Evolutionary conservation across 2,113 vertebrate species (phyloP).

Genomic region (Nothocercus nigrocapillus): DNA sequence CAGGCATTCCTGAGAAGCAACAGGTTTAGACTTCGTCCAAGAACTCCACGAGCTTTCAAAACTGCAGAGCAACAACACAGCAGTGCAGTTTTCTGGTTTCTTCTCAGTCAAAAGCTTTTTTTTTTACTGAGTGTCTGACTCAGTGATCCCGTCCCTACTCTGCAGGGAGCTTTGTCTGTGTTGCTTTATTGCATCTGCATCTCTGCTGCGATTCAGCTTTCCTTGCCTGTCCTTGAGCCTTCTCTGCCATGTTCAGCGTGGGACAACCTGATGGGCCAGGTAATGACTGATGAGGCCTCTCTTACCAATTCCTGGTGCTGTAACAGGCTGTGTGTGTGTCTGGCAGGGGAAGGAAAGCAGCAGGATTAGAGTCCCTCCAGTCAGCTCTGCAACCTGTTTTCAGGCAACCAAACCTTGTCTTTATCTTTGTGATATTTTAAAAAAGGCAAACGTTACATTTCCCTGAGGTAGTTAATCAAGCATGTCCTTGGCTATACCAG

Average conservation of each 20-base stretch:
- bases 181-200: not conserved
- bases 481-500: not conserved
- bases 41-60: not conserved
- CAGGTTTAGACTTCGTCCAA: not conserved
- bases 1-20: not conserved
- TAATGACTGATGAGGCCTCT: no score
- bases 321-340: not conserved
- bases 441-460: not conserved
- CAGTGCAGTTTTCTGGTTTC: not conserved
- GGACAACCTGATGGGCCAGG: not conserved
- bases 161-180: not conserved
- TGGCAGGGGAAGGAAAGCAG: not conserved
- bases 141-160: not conserved
- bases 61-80: not conserved
- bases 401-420: not conserved
- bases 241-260: not conserved
- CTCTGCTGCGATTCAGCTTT: not conserved
- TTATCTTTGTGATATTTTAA: not conserved
- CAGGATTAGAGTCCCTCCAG: not conserved
- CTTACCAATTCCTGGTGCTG: not conserved
- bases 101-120: not conserved
- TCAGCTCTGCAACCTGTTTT: not conserved
- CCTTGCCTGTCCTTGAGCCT: not conserved
- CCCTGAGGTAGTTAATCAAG: not conserved
- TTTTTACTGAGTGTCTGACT: not conserved